Evolutionary conservation across 1,140 invertebrate genomes (phyloP), one percentile per base, ranked within the genome.

Genomic region (Rhyzopertha dominica): DNA sequence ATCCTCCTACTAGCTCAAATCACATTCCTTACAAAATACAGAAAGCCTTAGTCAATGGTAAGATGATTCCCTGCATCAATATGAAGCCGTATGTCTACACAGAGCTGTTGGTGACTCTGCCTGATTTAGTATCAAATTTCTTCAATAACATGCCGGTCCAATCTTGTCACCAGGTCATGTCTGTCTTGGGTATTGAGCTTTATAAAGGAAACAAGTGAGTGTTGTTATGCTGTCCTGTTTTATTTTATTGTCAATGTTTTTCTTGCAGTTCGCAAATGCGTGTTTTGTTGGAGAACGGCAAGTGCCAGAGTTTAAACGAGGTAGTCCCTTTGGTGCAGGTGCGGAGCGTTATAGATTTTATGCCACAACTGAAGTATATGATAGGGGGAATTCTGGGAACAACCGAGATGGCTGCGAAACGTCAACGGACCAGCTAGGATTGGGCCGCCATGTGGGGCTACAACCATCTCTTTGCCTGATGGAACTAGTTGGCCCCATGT

Each of bases 331-430:
- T 90, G 43, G 84, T 90, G 28, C 82, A 85, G 69, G 82, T 89
- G 41, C 77, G 81, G 44, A 85, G 82, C 68, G 81, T 90, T 37
- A 83, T 87, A 71, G 79, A 82, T 51, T 88, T 79, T 63, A 87
- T 89, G 84, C 84, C 82, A n/a, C 87, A 90, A 65, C 70, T 90
- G 63, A 85, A 85, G 61, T 87, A 87, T 67, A 85, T 89, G 77
- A 74, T 87, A 61, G 69, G 69, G 32, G 69, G 69, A 45, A 44
- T n/a, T n/a, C n/a, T 60, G 43, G 43, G 61, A 57, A 48, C 53
- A 54, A 41, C 48, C 43, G 53, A 62, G 40, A 49, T 68, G 22
- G 61, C 72, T 35, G 70, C 74, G 52, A 80, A 80, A 59, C 70
- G 76, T 24, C 74, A 77, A 55, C 68, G 75, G 49, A 75, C 73